phyloP scores from a whole-genome alignment of 1,140 invertebrate species.

The Seison nebaliae region DNA sequence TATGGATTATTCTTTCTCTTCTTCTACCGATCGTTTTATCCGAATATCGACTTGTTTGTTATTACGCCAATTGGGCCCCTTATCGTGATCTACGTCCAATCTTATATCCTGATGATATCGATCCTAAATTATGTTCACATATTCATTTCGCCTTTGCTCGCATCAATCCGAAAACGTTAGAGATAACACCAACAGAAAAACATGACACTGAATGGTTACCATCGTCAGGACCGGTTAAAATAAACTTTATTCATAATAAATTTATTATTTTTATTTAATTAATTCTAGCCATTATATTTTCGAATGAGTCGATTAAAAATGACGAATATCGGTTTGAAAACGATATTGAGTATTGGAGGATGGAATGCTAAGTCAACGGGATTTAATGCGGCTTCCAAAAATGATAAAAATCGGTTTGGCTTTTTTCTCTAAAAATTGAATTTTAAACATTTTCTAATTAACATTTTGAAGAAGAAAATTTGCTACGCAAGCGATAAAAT shows the following conservation, averaged over 20 bases:
- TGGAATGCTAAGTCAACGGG: slow-evolving; percentile 39
- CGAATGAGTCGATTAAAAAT: slow-evolving; percentile 39
- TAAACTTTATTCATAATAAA: background rate
- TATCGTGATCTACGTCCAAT: slow-evolving; percentile 50
- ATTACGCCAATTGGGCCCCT: slow-evolving; percentile 25
- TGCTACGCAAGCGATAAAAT: slow-evolving; percentile 39
- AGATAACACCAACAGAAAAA: slow-evolving; percentile 9
- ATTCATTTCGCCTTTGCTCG: slow-evolving; percentile 74
- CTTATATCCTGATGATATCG: slow-evolving; percentile 73
- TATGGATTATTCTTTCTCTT: too few relatives aligned
- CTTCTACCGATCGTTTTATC: too few relatives aligned
- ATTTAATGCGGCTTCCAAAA: slow-evolving; percentile 15
- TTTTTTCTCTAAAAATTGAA: background rate
- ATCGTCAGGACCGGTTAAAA: slow-evolving; percentile 44
- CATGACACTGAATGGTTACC: slow-evolving; percentile 10
- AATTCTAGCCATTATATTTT: slow-evolving; percentile 4
- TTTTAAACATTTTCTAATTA: background rate
- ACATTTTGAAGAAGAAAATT: slow-evolving; percentile 15
- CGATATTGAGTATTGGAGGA: slow-evolving; percentile 66
- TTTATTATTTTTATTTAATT: background rate
- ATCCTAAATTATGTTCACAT: slow-evolving; percentile 76
- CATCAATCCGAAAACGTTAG: slow-evolving; percentile 51
- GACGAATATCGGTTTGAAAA: slow-evolving; percentile 69
- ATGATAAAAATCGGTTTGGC: slow-evolving; percentile 31
- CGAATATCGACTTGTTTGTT: slow-evolving; percentile 21